Conservation (phyloP, 2,113 vertebrate genomes). For the Alligator sinensis region DNA sequence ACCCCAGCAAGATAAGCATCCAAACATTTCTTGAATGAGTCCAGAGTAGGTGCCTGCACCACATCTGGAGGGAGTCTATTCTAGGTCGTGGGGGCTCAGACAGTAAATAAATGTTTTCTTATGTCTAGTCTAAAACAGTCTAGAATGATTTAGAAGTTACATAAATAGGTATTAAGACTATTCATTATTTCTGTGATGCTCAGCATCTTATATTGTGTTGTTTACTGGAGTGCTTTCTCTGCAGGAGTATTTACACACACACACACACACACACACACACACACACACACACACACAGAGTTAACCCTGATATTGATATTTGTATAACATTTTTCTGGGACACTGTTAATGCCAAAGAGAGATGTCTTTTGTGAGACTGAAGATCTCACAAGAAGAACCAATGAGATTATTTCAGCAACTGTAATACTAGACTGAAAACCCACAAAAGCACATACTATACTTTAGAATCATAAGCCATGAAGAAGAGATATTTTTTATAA, state of each 20-base stretch:
- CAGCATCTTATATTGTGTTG: not conserved
- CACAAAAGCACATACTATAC: not conserved
- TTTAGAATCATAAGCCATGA: not conserved
- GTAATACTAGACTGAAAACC: not conserved
- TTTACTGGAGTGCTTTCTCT: not conserved
- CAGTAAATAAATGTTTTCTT: too few relatives aligned
- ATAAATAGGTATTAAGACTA: not conserved
- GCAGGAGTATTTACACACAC: too few relatives aligned
- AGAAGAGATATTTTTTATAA: not conserved
- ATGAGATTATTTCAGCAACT: conserved; percentile 19
- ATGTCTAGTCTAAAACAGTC: too few relatives aligned
- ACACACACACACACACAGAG: too few relatives aligned
- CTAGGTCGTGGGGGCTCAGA: too few relatives aligned
- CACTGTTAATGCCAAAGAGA: not conserved
- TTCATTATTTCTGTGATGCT: not conserved
- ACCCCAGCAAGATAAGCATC: too few relatives aligned
- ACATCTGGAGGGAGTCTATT: too few relatives aligned
- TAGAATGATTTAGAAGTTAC: not conserved
- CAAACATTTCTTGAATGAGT: too few relatives aligned
- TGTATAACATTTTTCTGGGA: not conserved
- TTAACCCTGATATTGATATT: too few relatives aligned
- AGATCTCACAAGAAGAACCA: not conserved
- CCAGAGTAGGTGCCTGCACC: too few relatives aligned
- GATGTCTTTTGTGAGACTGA: not conserved
- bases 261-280: too few relatives aligned